phyloP scores from a whole-genome alignment of 2,888 invertebrate genomes.

The Acanthoscelides obtectus region DNA sequence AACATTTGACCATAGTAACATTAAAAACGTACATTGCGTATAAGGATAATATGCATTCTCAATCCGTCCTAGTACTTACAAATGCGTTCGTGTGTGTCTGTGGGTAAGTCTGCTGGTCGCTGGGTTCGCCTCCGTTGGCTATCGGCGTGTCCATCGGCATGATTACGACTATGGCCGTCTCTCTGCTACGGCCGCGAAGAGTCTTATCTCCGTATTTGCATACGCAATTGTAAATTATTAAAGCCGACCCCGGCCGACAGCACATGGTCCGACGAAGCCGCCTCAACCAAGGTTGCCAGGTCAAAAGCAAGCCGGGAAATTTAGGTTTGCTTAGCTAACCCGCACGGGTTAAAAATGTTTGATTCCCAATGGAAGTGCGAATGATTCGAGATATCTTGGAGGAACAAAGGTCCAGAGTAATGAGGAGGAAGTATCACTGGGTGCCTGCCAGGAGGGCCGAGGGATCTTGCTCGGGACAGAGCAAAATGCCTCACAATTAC shows the following conservation, averaged over 20 bases:
- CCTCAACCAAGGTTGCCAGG: background rate
- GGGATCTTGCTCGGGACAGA: too few relatives aligned
- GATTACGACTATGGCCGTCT: constrained; percentile 37
- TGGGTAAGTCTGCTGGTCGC: constrained; percentile 1
- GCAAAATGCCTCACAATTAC: too few relatives aligned
- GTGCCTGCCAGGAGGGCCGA: too few relatives aligned
- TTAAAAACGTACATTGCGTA: too few relatives aligned
- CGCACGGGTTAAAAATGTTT: too few relatives aligned
- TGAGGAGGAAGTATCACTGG: too few relatives aligned
- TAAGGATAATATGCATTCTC: background rate
- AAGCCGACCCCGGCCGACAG: constrained; percentile 26
- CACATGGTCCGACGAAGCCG: background rate
- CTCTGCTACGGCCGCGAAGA: constrained; percentile 11
- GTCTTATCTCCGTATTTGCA: constrained; percentile 37
- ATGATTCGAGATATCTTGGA: too few relatives aligned
- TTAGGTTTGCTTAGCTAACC: too few relatives aligned
- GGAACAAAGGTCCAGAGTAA: too few relatives aligned
- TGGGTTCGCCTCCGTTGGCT: constrained; percentile 33
- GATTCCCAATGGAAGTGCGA: too few relatives aligned
- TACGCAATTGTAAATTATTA: constrained; percentile 45
- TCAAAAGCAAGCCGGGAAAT: background rate
- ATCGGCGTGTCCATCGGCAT: constrained; percentile 42
- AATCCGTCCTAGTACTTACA: background rate
- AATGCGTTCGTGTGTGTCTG: constrained; percentile 9
- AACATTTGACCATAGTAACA: too few relatives aligned